Evolutionary conservation across 2,888 invertebrate species (phyloP).

Genomic region (Agrilus biguttatus): DNA sequence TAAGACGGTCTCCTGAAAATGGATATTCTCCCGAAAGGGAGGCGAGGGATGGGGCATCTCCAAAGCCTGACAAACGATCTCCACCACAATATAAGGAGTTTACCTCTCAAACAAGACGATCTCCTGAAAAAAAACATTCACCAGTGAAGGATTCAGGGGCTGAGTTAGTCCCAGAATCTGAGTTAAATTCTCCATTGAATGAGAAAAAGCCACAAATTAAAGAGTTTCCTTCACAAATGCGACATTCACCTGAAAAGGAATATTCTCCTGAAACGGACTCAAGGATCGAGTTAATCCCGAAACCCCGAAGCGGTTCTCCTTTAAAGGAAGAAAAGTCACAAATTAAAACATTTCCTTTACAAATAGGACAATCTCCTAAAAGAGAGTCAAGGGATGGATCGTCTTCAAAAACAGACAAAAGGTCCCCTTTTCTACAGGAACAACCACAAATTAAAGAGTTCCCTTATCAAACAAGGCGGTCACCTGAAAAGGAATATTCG

Average conservation of each 20-base stretch:
- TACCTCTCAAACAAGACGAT: conserved; percentile 4
- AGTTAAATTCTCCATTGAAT: no score
- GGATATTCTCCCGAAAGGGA: conserved; percentile 1
- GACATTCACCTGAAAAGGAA: conserved; percentile 3
- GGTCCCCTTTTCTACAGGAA: not conserved
- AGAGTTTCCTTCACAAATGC: conserved; percentile 1
- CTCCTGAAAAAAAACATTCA: conserved; percentile 2
- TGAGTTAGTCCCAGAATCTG: no score
- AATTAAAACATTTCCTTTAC: not conserved
- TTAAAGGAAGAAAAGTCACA: no score
- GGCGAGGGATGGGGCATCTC: conserved; percentile 5
- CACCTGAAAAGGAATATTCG: conserved; percentile 1
- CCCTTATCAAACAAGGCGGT: conserved; percentile 15
- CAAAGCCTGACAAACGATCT: conserved; percentile 6
- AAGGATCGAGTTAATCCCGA: no score
- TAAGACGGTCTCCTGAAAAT: not conserved
- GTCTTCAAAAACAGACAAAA: conserved; percentile 7
- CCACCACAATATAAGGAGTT: conserved; percentile 6
- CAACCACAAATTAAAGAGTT: conserved; percentile 6
- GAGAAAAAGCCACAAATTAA: no score
- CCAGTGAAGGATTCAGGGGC: no score
- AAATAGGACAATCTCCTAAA: conserved; percentile 1
- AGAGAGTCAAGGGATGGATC: conserved; percentile 1
- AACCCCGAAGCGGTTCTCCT: no score
- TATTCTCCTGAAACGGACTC: not conserved